Base-by-base conservation (phyloP, 2,797 vertebrate species). In the Galaxias olidus region DNA sequence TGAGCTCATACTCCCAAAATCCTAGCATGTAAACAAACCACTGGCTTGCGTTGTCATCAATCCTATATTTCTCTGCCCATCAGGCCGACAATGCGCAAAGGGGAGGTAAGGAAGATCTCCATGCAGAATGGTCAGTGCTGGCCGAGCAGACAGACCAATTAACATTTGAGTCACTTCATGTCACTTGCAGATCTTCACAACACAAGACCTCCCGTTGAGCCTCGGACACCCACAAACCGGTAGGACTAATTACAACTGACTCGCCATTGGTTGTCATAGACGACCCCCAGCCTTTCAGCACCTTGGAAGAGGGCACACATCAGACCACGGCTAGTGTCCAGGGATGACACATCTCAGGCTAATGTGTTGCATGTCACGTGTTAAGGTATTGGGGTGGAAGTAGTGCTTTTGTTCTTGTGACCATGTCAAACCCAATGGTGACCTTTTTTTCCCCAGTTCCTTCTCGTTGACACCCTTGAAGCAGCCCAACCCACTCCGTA, bases 101-200 rank as follows among this genome's bases (percentile, higher is more conserved):
- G n/a, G 42, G 47, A 43, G 18, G 18, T 47, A 8, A 58, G 8
- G 43, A 47, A 0, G 30, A 20, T 52, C 61, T 14, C 10, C 42
- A n/a, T 13, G n/a, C n/a, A n/a, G n/a, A n/a, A n/a, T n/a, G n/a
- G n/a, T n/a, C n/a, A n/a, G n/a, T n/a, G 65, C 13, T 5, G 46
- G 53, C 65, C 42, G 61, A 59, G 69, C 49, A 69, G 66, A 64
- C 71, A n/a, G 68, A 73, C 69, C 79, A 82, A 80, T 92, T 92
- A 92, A 90, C 90, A 89, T 93, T 91, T 91, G 84, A 92, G 92
- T 92, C 90, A 92, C 74, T 83, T 78, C 69, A 72, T 69, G 82
- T 90, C 84, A 90, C 82, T 78, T 87, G 62, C 79, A 81, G 47
- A 61, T 9, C 60, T 4, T 68, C 68, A 42, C 55, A 72, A 79